Base-by-base conservation (phyloP, 2,888 invertebrate genomes). In the Anorthoa munda region DNA sequence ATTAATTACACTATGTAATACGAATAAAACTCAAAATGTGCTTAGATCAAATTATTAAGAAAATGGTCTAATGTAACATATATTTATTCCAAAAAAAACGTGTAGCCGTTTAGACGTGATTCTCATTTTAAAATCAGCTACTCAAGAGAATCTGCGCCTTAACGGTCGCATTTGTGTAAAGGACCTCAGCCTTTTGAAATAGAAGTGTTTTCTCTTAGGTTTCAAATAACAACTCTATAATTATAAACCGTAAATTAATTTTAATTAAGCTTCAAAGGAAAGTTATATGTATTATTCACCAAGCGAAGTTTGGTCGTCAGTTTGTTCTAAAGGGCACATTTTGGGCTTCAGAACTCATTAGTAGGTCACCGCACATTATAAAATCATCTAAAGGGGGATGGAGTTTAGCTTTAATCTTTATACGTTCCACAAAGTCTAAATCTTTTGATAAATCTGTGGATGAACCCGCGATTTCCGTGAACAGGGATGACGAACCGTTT, bases 331-430 rank as follows among this genome's bases (percentile, higher is more conserved):
- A 71, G 61, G 56, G 82, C 50, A 82, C 64, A 71, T 79, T 69
- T 59, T 26, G 59, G 63, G 71, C 75, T 67, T 72, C 68, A 23
- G 46, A 87, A 81, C 63, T 70, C 66, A 50, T 66, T 84, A 83
- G 70, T 82, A 78, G 87, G 86, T 79, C 89, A 79, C 72, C 72
- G 77, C 76, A 73, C 72, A 71, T 89, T 86, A 82, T 81, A 82
- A 80, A 86, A 86, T 78, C 66, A 81, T 77, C 69, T 72, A 7
- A 18, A 46, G 50, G 17, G 21, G 39, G 45, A n/a, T 9, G 7
- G 61, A 15, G 13, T 18, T 67, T 77, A 45, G 59, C 61, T 83
- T 66, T 83, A 53, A 78, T 80, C 65, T 72, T 65, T 50, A 55
- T 55, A 68, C 53, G 46, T 72, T 56, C 59, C 39, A 60, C 48